Evolutionary conservation across 2,888 invertebrate genomes (phyloP).

Genomic region (Cerceris rybyensis): DNA sequence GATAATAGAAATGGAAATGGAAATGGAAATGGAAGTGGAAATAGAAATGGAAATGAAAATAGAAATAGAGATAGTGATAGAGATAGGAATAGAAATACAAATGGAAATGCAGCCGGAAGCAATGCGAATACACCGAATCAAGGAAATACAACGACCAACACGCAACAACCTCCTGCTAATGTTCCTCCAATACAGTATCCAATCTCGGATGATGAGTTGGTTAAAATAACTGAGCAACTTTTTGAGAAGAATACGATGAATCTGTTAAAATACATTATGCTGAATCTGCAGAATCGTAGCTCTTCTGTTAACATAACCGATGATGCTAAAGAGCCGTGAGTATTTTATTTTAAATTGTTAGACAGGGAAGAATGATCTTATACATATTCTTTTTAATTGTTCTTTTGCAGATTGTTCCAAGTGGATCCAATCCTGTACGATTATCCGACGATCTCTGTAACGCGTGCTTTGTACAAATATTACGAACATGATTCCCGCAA

Average conservation of each 20-base stretch:
- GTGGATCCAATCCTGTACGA: slow-evolving; percentile 63
- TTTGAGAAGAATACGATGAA: slow-evolving; percentile 70
- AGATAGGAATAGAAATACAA: too few relatives aligned
- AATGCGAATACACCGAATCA: background rate
- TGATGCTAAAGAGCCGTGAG: slow-evolving; percentile 69
- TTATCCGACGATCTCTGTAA: slow-evolving; percentile 68
- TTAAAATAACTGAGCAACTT: slow-evolving; percentile 72
- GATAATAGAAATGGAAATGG: too few relatives aligned
- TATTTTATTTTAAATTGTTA: slow-evolving; percentile 15
- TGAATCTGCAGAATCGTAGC: slow-evolving; percentile 71
- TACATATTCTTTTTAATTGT: background rate
- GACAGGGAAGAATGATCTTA: background rate
- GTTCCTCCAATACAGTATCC: slow-evolving; percentile 32
- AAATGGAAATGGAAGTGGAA: too few relatives aligned
- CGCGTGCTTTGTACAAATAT: slow-evolving; percentile 69
- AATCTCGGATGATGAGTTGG: slow-evolving; percentile 72
- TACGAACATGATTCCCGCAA: slow-evolving; percentile 68
- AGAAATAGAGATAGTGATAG: too few relatives aligned
- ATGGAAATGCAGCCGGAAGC: background rate
- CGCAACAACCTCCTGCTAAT: slow-evolving; percentile 7
- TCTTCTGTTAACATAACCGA: slow-evolving; percentile 66
- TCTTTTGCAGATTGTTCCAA: slow-evolving; percentile 67
- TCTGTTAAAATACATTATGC: slow-evolving; percentile 59
- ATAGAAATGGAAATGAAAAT: too few relatives aligned
- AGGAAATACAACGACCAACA: slow-evolving; percentile 12